These are phyloP conservation scores for Gymnocephalus cernua DNA, from an alignment of 2,113 vertebrate species.

Conservation along the genomic window DNA sequence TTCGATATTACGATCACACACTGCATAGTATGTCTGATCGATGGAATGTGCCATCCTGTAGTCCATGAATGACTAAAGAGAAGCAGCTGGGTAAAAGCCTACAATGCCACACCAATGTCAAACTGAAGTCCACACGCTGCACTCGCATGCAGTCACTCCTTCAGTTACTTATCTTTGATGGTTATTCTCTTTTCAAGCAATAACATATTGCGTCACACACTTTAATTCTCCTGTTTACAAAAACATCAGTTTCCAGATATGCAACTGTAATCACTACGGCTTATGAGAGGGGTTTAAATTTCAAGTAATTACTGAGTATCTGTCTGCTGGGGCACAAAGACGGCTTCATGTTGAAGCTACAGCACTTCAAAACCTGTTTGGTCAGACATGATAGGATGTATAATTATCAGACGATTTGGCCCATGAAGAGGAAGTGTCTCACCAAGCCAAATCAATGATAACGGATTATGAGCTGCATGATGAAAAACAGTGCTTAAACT, in stretches of 20 bases:
- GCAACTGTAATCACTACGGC: slow-evolving; percentile 54
- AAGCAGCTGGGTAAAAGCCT: neutral
- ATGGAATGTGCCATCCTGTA: neutral
- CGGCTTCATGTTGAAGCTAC: slow-evolving; percentile 28
- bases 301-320: slow-evolving; percentile 66
- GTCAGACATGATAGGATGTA: slow-evolving; percentile 55
- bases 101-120: neutral
- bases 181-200: neutral
- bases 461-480: slow-evolving; percentile 46
- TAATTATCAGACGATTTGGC: slow-evolving; percentile 55
- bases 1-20: no score
- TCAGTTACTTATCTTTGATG: neutral
- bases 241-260: slow-evolving; percentile 43
- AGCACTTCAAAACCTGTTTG: slow-evolving; percentile 63
- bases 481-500: slow-evolving; percentile 44
- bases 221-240: slow-evolving; percentile 4
- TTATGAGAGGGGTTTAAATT: slow-evolving; percentile 61
- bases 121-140: neutral
- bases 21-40: neutral
- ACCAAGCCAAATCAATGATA: slow-evolving; percentile 51
- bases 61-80: neutral
- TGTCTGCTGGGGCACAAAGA: slow-evolving; percentile 59
- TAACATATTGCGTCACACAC: neutral
- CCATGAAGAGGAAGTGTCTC: slow-evolving; percentile 49
- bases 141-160: neutral